Conservation (phyloP, 2,797 vertebrate genomes). For the Pipistrellus kuhlii region DNA sequence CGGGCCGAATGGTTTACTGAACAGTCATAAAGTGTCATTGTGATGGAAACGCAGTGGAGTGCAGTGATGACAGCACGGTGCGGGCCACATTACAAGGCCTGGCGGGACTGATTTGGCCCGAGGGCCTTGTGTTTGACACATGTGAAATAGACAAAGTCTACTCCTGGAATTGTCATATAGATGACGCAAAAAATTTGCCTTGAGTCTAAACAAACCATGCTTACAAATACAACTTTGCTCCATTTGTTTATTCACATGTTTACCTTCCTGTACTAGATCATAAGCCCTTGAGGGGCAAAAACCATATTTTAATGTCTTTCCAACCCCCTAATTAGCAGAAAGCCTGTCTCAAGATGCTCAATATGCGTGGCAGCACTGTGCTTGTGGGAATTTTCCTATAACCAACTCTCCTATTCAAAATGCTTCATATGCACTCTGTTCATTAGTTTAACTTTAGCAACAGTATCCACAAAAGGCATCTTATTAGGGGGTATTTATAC, state of each 20-base stretch:
- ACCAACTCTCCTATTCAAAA: slow-evolving; percentile 42
- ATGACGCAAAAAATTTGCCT: not conserved
- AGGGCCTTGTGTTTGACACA: too few relatives aligned
- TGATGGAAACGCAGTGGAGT: too few relatives aligned
- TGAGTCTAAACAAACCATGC: not conserved
- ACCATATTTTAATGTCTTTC: not conserved
- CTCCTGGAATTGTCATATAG: not conserved
- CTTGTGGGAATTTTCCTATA: not conserved
- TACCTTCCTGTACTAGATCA: not conserved
- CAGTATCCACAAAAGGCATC: not conserved
- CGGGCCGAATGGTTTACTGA: too few relatives aligned
- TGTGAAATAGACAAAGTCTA: not conserved
- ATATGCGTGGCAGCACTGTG: not conserved
- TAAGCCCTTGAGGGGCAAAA: not conserved
- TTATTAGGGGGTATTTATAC: not conserved
- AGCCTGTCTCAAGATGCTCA: not conserved
- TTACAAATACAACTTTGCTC: slow-evolving; percentile 8
- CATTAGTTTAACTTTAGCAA: not conserved
- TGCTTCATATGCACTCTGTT: not conserved
- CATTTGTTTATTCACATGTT: not conserved
- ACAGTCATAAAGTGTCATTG: too few relatives aligned
- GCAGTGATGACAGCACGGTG: too few relatives aligned
- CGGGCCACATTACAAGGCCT: too few relatives aligned
- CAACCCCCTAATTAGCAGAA: not conserved
- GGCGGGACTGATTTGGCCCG: too few relatives aligned